Base-by-base conservation (phyloP, 2,888 invertebrate species). In the Bugulina stolonifera region DNA sequence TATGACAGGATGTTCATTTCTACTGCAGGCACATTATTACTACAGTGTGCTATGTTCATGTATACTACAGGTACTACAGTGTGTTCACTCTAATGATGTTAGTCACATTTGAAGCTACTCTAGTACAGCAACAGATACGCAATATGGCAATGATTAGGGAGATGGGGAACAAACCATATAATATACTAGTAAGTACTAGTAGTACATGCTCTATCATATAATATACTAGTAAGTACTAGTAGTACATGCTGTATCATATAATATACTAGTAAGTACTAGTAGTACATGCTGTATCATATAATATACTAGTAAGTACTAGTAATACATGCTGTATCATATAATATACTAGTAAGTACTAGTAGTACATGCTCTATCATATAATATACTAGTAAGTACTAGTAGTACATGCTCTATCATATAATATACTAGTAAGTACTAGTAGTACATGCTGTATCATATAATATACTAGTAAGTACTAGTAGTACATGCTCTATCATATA, bases 111-210 rank as follows among this genome's bases (percentile, higher is more conserved):
- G 99, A 99, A 84, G 97, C 95, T 77, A 98, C 98, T 0, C 87
- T 99, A 72, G 98, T 99, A 0, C 96, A 98, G 79, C 99, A 99
- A 82, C 99, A 99, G 82, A 85, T 99, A 72, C 88, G 93, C 75
- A 99, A 99, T 83, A 96, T 99, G 96, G 91, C 94, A 0, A 98
- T 98, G 86, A 98, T 99, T 76, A 88, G 98, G 22, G 96, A 96
- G 86, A 99, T 99, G 99, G 99, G 98, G 1, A 98, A 95, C 81
- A 95, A 94, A 83, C 95, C 98, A 0, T 95, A 95, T 81, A 88
- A 89, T 77, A 91, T 98, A 76, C 88, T 89, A 86, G 90, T 89
- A 75, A 64, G 64, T 64, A 14, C 5, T 43, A 10, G 18, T 43
- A 5, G 18, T 43, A 43, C 43, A 10, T 43, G 18, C 18, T 10